Evolutionary conservation across 1,140 invertebrate genomes (phyloP).

Genomic region (Elysia chlorotica): DNA sequence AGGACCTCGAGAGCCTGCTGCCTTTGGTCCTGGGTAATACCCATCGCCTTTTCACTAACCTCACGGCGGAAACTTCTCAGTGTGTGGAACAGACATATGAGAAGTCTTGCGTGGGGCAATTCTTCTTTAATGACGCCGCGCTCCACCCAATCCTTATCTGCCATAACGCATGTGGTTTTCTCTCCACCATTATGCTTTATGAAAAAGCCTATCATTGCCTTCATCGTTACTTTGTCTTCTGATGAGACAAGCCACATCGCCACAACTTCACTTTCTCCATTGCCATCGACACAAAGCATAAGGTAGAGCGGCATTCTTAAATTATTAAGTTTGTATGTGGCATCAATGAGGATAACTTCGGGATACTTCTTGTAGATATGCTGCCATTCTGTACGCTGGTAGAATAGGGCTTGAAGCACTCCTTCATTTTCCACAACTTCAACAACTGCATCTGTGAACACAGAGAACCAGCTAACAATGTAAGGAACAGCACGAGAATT

Average conservation of each 20-base stretch:
- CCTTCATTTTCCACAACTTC: too few relatives aligned
- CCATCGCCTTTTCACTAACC: background rate
- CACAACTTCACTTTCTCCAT: slow-evolving; percentile 7
- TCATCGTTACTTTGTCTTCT: slow-evolving; percentile 8
- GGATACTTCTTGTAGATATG: background rate
- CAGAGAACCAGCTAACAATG: too few relatives aligned
- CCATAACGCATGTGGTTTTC: slow-evolving; percentile 6
- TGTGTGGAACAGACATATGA: slow-evolving; percentile 10
- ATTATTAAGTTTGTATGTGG: slow-evolving; percentile 14
- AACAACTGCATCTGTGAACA: too few relatives aligned
- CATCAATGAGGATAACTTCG: background rate
- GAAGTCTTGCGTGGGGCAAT: background rate
- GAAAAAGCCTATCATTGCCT: background rate
- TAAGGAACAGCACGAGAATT: too few relatives aligned
- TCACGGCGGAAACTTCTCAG: slow-evolving; percentile 3
- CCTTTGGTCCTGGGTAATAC: background rate
- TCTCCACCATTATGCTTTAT: background rate
- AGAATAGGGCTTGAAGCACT: background rate
- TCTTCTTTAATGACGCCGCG: background rate
- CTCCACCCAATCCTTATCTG: slow-evolving; percentile 8
- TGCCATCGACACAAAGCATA: slow-evolving; percentile 4
- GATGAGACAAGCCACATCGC: slow-evolving; percentile 1
- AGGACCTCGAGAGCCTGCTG: background rate
- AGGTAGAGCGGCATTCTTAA: slow-evolving; percentile 12
- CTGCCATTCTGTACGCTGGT: background rate